These are phyloP conservation scores for Caranx ignobilis DNA, from an alignment of 2,113 vertebrate species.

Conservation along the genomic window DNA sequence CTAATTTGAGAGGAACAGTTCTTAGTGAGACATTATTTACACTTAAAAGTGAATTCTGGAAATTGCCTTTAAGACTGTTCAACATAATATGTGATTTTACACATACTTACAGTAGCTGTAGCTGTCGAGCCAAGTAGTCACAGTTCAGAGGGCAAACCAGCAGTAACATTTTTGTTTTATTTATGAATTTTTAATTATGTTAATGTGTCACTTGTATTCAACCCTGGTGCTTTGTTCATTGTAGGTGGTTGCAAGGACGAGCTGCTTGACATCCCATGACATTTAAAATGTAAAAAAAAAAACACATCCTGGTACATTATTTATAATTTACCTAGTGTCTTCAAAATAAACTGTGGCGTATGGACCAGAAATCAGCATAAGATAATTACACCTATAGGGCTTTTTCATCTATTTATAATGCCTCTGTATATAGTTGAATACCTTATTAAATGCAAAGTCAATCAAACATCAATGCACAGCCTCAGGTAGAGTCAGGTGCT, in stretches of 20 bases:
- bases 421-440: not conserved
- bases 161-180: not conserved
- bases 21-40: not conserved
- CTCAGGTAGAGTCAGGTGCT: too few species aligned
- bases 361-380: not conserved
- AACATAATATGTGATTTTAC: too few species aligned
- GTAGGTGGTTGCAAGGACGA: not conserved
- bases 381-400: not conserved
- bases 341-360: slow-evolving; percentile 3
- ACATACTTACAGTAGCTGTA: too few species aligned
- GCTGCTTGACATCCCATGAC: slow-evolving; percentile 3
- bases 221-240: not conserved
- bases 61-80: too few species aligned
- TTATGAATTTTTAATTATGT: too few species aligned
- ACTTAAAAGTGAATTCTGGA: too few species aligned
- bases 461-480: too few species aligned
- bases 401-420: slow-evolving; percentile 13
- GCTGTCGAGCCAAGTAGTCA: too few species aligned
- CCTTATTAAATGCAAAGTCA: slow-evolving; percentile 6
- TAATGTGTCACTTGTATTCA: not conserved
- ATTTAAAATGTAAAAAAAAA: slow-evolving; percentile 41
- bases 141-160: too few species aligned
- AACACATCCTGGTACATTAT: slow-evolving; percentile 23
- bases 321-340: not conserved
- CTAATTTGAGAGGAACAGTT: too few species aligned